phyloP scores from a whole-genome alignment of 2,113 vertebrate genomes.

The Rhinopithecus roxellana region DNA sequence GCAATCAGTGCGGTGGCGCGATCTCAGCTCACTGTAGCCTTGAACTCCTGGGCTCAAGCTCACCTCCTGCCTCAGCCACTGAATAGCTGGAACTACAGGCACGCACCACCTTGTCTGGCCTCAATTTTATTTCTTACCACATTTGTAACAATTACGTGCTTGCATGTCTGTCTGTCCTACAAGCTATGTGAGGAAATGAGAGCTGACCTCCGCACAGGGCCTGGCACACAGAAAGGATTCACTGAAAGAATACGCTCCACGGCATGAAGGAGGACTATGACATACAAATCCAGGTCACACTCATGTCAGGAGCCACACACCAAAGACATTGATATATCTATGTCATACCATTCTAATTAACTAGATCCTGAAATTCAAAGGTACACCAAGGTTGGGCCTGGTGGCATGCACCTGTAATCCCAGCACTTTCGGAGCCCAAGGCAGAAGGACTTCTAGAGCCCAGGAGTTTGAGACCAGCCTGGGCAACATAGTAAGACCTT shows the following conservation, averaged over 20 bases:
- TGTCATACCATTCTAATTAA: background rate
- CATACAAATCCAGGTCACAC: background rate
- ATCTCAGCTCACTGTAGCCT: too few species aligned
- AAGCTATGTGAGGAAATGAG: background rate
- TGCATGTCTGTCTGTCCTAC: background rate
- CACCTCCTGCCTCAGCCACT: too few species aligned
- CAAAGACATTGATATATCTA: background rate
- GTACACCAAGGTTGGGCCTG: background rate
- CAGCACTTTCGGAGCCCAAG: background rate
- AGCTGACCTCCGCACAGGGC: background rate
- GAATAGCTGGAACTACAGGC: too few species aligned
- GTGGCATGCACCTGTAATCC: background rate
- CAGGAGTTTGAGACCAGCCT: background rate
- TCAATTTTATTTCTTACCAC: background rate
- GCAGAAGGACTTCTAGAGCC: background rate
- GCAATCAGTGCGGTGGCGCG: too few species aligned
- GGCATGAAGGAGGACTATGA: accelerated
- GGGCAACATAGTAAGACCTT: too few species aligned
- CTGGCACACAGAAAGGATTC: background rate
- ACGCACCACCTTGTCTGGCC: background rate
- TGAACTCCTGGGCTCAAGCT: too few species aligned
- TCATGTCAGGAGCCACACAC: background rate
- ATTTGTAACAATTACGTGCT: background rate
- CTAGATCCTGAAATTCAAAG: background rate
- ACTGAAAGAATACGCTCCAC: too few species aligned